These are phyloP conservation scores for Physeter macrocephalus DNA, from an alignment of 2,113 vertebrate genomes.

Conservation along the genomic window DNA sequence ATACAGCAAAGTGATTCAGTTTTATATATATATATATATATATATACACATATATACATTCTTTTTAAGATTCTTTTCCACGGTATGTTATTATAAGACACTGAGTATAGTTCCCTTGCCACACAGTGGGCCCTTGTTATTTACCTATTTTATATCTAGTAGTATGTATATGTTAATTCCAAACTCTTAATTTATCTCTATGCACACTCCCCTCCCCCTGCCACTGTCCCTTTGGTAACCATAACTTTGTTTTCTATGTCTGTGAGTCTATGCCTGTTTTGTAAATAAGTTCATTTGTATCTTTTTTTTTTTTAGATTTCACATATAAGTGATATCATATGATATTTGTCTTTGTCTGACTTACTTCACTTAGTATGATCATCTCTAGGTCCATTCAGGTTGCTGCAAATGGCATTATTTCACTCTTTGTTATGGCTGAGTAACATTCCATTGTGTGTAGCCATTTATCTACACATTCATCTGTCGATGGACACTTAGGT, in stretches of 20 bases:
- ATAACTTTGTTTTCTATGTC: background rate
- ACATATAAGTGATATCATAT: background rate
- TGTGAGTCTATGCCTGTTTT: background rate
- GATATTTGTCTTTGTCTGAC: background rate
- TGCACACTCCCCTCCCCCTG: fast-evolving
- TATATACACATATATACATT: background rate
- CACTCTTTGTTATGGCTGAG: background rate
- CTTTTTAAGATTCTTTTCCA: background rate
- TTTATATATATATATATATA: background rate
- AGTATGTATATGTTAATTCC: background rate
- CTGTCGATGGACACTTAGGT: background rate
- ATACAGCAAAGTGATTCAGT: background rate
- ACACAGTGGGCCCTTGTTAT: background rate
- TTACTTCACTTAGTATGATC: background rate
- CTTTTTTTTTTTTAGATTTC: background rate
- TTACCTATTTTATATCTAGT: background rate
- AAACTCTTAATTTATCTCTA: background rate
- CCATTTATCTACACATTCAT: background rate
- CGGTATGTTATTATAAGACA: background rate
- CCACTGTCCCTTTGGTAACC: background rate
- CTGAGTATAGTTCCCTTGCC: background rate
- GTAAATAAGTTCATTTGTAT: background rate
- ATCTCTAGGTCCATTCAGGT: background rate
- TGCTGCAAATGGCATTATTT: background rate
- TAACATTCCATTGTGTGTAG: background rate